Conservation (phyloP, 2,888 invertebrate species). For the Leptopilina myrica region DNA sequence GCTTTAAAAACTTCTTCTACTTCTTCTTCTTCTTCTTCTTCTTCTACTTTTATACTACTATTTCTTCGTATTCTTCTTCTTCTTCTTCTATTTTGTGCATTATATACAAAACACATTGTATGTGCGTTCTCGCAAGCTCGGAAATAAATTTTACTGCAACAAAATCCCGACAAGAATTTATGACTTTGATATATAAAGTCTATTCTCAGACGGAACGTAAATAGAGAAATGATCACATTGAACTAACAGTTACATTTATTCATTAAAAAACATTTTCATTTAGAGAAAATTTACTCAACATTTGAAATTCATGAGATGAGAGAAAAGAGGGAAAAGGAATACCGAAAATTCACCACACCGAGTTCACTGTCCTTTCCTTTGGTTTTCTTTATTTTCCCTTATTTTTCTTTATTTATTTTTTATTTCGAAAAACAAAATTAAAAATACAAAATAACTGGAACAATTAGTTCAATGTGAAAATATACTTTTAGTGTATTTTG, state of each 20-base stretch:
- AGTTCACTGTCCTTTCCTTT: not conserved
- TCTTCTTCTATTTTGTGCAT: not conserved
- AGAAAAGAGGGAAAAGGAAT: not conserved
- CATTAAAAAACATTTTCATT: conserved; percentile 4
- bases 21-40: too few species aligned
- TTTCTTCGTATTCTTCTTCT: not conserved
- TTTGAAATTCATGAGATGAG: conserved; percentile 6
- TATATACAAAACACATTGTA: conserved; percentile 23
- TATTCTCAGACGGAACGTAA: conserved; percentile 5
- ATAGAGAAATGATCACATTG: conserved; percentile 8
- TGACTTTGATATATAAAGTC: conserved; percentile 30
- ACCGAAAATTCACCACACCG: not conserved
- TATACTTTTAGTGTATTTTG: too few species aligned
- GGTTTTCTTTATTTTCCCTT: not conserved
- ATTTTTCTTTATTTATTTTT: not conserved
- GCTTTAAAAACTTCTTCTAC: conserved; percentile 6
- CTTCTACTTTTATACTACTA: not conserved
- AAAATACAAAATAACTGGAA: not conserved
- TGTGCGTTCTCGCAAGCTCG: not conserved
- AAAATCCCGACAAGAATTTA: conserved; percentile 15
- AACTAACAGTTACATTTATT: not conserved
- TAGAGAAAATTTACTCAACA: not conserved
- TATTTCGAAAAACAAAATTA: not conserved
- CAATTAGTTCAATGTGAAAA: not conserved
- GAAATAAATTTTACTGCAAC: conserved; percentile 8